Evolutionary conservation across 2,797 vertebrate genomes (phyloP).

Genomic region (Vespertilio murinus): DNA sequence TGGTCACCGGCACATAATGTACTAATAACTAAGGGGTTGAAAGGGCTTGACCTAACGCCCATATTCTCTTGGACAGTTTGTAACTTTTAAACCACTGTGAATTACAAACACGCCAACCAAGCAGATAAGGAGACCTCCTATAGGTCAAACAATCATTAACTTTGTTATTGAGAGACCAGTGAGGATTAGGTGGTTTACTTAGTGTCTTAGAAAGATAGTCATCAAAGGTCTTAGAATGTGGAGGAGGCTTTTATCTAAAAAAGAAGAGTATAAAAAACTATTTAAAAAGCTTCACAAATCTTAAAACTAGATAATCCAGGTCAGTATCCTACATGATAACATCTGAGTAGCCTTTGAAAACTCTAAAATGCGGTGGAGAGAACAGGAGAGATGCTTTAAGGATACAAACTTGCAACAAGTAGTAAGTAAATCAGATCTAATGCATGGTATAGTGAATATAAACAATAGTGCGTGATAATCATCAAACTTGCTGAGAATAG

Average conservation of each 20-base stretch:
- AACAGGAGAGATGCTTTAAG: background rate
- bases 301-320: background rate
- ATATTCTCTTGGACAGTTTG: background rate
- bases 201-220: background rate
- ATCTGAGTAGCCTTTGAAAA: conserved; percentile 15
- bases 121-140: background rate
- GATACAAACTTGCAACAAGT: background rate
- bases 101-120: background rate
- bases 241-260: background rate
- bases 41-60: background rate
- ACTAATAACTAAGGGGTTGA: background rate
- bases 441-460: background rate
- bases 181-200: background rate
- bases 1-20: background rate
- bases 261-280: background rate
- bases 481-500: background rate
- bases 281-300: background rate
- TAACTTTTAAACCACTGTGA: conserved; percentile 39
- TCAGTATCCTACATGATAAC: background rate
- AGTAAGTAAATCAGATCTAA: background rate
- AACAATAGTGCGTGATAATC: background rate
- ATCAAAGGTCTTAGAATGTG: background rate
- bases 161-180: background rate
- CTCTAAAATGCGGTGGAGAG: background rate
- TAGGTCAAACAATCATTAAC: conserved; percentile 39